Conservation (phyloP, 1,140 invertebrate genomes). For the Macrocentrus cingulum region DNA sequence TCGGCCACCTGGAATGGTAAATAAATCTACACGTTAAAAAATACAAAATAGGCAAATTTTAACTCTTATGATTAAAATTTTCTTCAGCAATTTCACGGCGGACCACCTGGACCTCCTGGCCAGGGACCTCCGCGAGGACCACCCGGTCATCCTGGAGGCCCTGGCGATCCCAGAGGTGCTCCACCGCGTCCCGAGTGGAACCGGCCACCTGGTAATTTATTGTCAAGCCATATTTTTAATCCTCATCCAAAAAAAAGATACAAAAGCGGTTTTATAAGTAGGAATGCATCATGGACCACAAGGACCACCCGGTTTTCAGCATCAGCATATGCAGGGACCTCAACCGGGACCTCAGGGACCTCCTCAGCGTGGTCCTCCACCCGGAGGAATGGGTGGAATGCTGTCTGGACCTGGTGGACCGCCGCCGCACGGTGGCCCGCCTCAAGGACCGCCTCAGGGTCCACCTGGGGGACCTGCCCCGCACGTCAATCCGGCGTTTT, state of each 20-base stretch:
- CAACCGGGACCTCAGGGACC: conserved; percentile 62
- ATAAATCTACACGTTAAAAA: conserved; percentile 31
- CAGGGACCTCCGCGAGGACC: conserved; percentile 67
- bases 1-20: conserved; percentile 71
- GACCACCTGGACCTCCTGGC: conserved; percentile 65
- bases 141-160: conserved; percentile 59
- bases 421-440: conserved; percentile 66
- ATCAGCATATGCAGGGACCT: conserved; percentile 72
- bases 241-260: neutral
- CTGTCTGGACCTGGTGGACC: conserved; percentile 63
- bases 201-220: conserved; percentile 67
- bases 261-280: conserved; percentile 30
- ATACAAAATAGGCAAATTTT: conserved; percentile 23
- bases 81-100: conserved; percentile 62
- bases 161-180: conserved; percentile 63
- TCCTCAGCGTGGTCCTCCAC: conserved; percentile 70
- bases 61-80: no score
- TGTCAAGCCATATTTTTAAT: conserved; percentile 18
- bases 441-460: conserved; percentile 62
- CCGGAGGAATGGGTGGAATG: conserved; percentile 60
- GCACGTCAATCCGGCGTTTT: conserved; percentile 96
- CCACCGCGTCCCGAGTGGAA: conserved; percentile 76
- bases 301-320: conserved; percentile 61
- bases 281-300: conserved; percentile 58
- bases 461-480: conserved; percentile 78